phyloP scores from a whole-genome alignment of 2,888 invertebrate genomes.

The Andrena marginata region DNA sequence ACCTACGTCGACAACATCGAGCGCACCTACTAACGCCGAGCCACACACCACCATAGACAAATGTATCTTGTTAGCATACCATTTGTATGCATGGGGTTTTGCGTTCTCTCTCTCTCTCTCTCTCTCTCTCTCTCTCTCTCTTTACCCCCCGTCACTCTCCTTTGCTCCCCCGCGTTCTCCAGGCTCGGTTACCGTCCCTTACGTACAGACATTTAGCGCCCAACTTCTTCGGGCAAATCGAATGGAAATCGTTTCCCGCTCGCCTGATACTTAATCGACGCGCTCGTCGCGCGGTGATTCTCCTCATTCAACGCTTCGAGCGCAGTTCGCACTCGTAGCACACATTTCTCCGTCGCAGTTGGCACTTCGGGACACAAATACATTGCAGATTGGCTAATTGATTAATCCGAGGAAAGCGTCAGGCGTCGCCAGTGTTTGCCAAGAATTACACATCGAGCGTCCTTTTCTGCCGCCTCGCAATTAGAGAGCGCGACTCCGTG shows the following conservation, averaged over 20 bases:
- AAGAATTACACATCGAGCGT: background rate
- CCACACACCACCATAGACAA: constrained; percentile 82
- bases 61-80: constrained; percentile 85
- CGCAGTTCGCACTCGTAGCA: no score
- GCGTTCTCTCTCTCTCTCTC: constrained; percentile 63
- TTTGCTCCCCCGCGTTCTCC: constrained; percentile 44
- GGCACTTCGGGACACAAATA: background rate
- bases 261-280: constrained; percentile 51
- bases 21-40: constrained; percentile 65
- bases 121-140: constrained; percentile 52
- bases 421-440: background rate
- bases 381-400: background rate
- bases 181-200: constrained; percentile 70
- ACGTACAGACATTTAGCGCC: constrained; percentile 79
- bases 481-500: constrained; percentile 18
- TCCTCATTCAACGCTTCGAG: constrained; percentile 9
- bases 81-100: constrained; percentile 85
- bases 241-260: constrained; percentile 79
- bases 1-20: constrained; percentile 55
- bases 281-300: constrained; percentile 19
- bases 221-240: constrained; percentile 81
- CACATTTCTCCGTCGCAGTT: background rate
- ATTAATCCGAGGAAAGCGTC: background rate
- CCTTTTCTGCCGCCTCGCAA: background rate
- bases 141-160: constrained; percentile 5